Evolutionary conservation across 2,113 vertebrate species (phyloP).

Genomic region (Ivindomyrus marchei): DNA sequence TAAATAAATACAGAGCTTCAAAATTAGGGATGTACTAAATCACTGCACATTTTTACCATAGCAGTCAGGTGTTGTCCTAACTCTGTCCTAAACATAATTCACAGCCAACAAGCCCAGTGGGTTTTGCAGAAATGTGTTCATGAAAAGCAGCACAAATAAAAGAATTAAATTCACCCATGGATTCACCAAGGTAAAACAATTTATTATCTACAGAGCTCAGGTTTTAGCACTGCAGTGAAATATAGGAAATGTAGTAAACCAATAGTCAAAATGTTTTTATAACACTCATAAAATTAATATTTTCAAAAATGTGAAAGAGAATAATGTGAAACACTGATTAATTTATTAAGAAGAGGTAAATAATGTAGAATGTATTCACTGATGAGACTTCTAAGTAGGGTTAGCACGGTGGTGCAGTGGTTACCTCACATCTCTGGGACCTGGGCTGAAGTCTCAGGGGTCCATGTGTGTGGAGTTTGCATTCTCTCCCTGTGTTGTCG

Average conservation of each 20-base stretch:
- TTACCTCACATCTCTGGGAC: too few species aligned
- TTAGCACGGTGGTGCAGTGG: too few species aligned
- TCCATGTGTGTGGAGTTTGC: too few species aligned
- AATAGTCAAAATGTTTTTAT: neutral
- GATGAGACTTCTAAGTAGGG: too few species aligned
- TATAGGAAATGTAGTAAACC: neutral
- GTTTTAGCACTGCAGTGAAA: neutral
- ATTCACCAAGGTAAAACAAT: neutral
- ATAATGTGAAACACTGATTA: neutral
- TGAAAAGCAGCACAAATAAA: conserved; percentile 23
- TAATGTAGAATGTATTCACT: too few species aligned
- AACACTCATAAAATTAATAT: neutral
- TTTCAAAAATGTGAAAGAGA: neutral
- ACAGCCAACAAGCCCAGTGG: conserved; percentile 6
- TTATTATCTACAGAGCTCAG: neutral
- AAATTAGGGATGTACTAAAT: conserved; percentile 72
- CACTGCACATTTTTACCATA: conserved; percentile 53
- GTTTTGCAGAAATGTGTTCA: conserved; percentile 12
- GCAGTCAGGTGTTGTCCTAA: conserved; percentile 63
- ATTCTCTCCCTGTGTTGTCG: too few species aligned
- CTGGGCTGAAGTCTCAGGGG: too few species aligned
- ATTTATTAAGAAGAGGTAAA: neutral
- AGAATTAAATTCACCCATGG: neutral
- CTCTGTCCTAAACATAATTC: conserved; percentile 51
- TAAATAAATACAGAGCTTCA: conserved; percentile 71